phyloP scores from a whole-genome alignment of 1,140 invertebrate species.

The Megalonaias nervosa region DNA sequence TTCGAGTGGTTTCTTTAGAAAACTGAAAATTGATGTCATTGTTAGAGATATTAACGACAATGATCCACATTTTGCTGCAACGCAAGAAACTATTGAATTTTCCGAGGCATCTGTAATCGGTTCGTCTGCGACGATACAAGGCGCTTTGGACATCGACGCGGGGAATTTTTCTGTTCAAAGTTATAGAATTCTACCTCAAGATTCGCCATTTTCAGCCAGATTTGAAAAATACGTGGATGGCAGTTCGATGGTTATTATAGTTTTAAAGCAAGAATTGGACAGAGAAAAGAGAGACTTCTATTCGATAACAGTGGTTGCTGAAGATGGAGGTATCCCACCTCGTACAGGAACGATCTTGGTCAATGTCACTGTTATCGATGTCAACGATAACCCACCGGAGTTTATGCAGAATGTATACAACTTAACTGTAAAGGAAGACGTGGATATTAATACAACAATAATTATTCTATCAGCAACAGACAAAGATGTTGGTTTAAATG shows the following conservation, averaged over 20 bases:
- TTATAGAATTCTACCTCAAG: slow-evolving; percentile 34
- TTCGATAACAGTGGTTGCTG: slow-evolving; percentile 46
- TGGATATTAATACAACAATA: slow-evolving; percentile 84
- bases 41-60: slow-evolving; percentile 94
- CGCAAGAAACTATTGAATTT: slow-evolving; percentile 27
- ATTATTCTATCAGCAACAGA: slow-evolving; percentile 93
- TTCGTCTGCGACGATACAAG: slow-evolving; percentile 85
- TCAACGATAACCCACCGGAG: slow-evolving; percentile 63
- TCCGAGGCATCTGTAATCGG: slow-evolving; percentile 78
- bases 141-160: slow-evolving; percentile 75
- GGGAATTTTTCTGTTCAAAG: slow-evolving; percentile 38
- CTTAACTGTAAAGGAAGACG: slow-evolving; percentile 82
- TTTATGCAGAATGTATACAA: slow-evolving; percentile 77
- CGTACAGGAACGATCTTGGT: slow-evolving; percentile 36
- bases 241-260: slow-evolving; percentile 76
- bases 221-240: slow-evolving; percentile 44
- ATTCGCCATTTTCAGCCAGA: slow-evolving; percentile 39
- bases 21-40: slow-evolving; percentile 78
- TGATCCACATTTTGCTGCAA: slow-evolving; percentile 81
- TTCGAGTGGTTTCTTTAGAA: slow-evolving; percentile 52
- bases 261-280: slow-evolving; percentile 81
- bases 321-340: slow-evolving; percentile 72
- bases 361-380: slow-evolving; percentile 73
- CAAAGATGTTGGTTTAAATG: slow-evolving; percentile 94
- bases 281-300: slow-evolving; percentile 36